Evolutionary conservation across 1,140 invertebrate species (phyloP), one percentile per base, ranked within the genome.

Genomic region (Pachypeltis micranthus): DNA sequence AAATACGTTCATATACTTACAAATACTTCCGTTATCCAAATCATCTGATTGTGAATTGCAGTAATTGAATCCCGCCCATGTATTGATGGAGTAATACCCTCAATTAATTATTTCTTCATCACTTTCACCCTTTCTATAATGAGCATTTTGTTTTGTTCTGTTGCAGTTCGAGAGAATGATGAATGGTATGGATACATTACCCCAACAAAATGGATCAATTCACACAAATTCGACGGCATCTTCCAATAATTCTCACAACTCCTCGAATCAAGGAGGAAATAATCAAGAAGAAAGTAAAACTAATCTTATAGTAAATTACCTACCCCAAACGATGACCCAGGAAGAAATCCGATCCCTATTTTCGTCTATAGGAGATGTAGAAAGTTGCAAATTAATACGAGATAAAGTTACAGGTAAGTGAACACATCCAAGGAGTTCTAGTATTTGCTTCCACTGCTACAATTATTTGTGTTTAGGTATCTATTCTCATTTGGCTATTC

Each of bases 281-380:
- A 83, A 84, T 69, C 82, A 85, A 69, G 91, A 93, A 78, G 92
- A 95, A 76, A 91, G 88, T 66, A 97, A 96, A 80, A 96, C 92
- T 57, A 99, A 99, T 80, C 83, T 99, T 66, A 99, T 99, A 74
- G 96, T 99, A 68, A 99, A 99, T 77, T 99, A 99, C 77, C 81
- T 99, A 72, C 96, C 96, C 55, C 96, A 99, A 79, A 96, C 91
- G 62, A 99, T 99, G 97, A 96, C 93, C 26, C 96, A 99, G 78
- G 96, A 99, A 75, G 96, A 99, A 76, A 97, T 98, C 65, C 82
- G 93, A 63, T 94, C 92, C 54, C 81, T 99, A 54, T 99, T 99
- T 78, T 91, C 92, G 19, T 95, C 91, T 71, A 96, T 98, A 73
- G 96, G 96, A 47, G 95, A 98, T 76, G 93, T 99, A 58, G 96